Evolutionary conservation across 2,113 vertebrate species (phyloP).

Genomic region (Gymnogyps californianus): DNA sequence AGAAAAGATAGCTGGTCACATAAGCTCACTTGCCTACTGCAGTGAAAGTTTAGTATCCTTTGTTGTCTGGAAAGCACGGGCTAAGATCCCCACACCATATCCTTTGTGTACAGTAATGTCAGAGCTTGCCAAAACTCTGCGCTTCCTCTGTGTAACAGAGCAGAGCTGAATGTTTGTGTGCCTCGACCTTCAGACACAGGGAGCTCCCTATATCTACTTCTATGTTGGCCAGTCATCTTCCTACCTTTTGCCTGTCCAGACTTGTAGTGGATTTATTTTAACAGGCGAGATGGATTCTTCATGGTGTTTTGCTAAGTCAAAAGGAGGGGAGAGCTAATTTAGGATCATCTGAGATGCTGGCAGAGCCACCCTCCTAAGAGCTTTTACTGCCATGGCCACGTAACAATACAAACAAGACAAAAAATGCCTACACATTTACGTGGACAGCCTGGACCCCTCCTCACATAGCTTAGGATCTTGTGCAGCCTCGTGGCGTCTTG

Average conservation of each 20-base stretch:
- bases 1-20: not conserved
- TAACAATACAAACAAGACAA: not conserved
- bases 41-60: not conserved
- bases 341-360: not conserved
- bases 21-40: not conserved
- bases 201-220: not conserved
- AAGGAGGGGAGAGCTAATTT: not conserved
- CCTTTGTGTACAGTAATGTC: not conserved
- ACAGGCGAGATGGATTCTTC: not conserved
- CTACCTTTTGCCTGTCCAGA: not conserved
- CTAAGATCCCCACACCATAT: not conserved
- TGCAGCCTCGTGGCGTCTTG: not conserved
- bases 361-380: not conserved
- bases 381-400: not conserved
- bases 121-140: not conserved
- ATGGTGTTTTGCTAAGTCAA: not conserved
- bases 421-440: rapidly evolving
- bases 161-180: not conserved
- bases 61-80: not conserved
- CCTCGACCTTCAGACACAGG: not conserved
- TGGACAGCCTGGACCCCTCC: not conserved
- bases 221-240: not conserved
- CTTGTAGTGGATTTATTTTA: not conserved
- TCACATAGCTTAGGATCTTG: not conserved
- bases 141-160: not conserved